Evolutionary conservation across 2,797 vertebrate genomes (phyloP).

Genomic region (Oreonectes daqikongensis): DNA sequence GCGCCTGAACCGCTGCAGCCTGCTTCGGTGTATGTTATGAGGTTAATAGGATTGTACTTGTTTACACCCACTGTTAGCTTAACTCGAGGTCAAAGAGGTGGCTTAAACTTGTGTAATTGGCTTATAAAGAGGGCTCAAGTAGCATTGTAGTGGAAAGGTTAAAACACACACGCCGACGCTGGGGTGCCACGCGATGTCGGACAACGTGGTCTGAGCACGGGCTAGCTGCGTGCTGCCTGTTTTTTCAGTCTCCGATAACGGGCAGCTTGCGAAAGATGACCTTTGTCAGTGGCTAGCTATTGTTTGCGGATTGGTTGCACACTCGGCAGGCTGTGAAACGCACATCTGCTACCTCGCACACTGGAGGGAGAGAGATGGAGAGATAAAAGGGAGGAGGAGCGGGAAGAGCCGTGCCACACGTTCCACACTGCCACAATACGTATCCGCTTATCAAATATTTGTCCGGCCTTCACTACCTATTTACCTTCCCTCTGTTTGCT

Average conservation of each 20-base stretch:
- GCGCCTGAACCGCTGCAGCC: constrained; percentile 52
- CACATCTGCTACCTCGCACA: constrained; percentile 75
- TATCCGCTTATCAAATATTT: constrained; percentile 88
- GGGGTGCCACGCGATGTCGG: constrained; percentile 36
- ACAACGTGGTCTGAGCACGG: constrained; percentile 41
- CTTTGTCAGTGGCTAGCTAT: constrained; percentile 82
- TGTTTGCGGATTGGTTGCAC: constrained; percentile 80
- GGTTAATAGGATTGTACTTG: constrained; percentile 69
- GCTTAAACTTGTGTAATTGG: constrained; percentile 67
- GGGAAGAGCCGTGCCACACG: constrained; percentile 57
- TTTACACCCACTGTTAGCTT: constrained; percentile 69
- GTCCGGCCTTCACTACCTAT: constrained; percentile 85
- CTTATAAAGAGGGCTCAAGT: constrained; percentile 60
- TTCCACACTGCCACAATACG: constrained; percentile 72
- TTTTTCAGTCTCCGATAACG: constrained; percentile 64
- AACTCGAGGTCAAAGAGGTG: constrained; percentile 64
- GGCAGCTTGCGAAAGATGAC: constrained; percentile 71
- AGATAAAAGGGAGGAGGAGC: constrained; percentile 35
- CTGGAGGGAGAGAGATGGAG: constrained; percentile 62
- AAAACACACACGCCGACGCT: constrained; percentile 49
- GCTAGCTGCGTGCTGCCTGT: constrained; percentile 53
- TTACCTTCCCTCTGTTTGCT: constrained; percentile 84
- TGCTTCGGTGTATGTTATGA: constrained; percentile 62
- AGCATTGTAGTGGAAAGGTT: constrained; percentile 53
- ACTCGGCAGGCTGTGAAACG: constrained; percentile 77